A percentile compares a stretch with the other conserved stretches of the same genome.
phyloP scores from a whole-genome alignment of 2,888 invertebrate genomes.

The Drosophila mimetica region DNA sequence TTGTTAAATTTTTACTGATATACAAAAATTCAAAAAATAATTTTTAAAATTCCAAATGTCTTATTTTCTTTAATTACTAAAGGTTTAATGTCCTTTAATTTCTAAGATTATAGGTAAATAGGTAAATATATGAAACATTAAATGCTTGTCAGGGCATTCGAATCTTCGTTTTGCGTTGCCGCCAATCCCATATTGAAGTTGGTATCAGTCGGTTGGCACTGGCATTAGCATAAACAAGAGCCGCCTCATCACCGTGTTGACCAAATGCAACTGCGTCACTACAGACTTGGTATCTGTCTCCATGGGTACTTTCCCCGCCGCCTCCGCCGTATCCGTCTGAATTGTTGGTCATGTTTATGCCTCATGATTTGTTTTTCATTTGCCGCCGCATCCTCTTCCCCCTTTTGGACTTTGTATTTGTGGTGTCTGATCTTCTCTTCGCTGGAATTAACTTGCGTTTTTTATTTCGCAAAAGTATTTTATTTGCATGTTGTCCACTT shows the following conservation, averaged over 20 bases:
- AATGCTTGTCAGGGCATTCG: conserved; percentile 4
- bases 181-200: conserved; percentile 1
- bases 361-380: conserved; percentile 66
- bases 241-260: conserved; percentile 52
- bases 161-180: neutral
- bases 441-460: conserved; percentile 65
- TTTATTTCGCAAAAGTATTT: conserved; percentile 56
- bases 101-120: no score
- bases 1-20: no score
- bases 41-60: no score
- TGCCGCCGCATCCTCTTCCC: conserved; percentile 22
- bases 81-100: no score
- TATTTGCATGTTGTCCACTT: conserved; percentile 34
- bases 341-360: conserved; percentile 53
- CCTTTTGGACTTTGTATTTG: neutral
- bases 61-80: no score
- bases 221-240: conserved; percentile 70
- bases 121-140: no score
- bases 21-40: neutral
- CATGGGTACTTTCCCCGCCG: conserved; percentile 40
- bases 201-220: conserved; percentile 26
- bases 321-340: conserved; percentile 33
- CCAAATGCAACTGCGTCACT: conserved; percentile 74
- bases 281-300: conserved; percentile 32
- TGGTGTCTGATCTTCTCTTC: conserved; percentile 40